Evolutionary conservation across 35 echinoderm and acorn worm species (phyloP), one percentile per base, ranked within the genome.

Genomic region (Patiria miniata): DNA sequence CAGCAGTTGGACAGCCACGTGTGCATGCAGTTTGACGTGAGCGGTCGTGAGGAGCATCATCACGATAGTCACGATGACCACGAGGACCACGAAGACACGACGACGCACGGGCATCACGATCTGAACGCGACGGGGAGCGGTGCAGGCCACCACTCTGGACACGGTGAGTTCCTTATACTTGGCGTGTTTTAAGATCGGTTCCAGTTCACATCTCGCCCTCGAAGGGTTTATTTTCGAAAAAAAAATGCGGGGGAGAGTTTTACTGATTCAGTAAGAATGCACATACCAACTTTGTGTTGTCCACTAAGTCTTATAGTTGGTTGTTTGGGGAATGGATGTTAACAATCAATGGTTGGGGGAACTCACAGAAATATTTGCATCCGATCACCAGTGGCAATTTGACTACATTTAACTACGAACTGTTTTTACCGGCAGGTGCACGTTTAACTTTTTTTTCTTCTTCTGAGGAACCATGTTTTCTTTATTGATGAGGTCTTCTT

Each of bases 1-100:
- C 92, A 94, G 59, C 92, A 94, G 68, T 51, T 94, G 29, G 92
- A 94, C 55, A 94, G 77, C 40, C 81, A 85, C 16, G 92, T 77
- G 8, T 94, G 92, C 78, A 56, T 90, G 14, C 37, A 89, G 28
- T 86, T 80, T 77, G 77, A 85, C 28, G 51, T 90, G 32, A 26
- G 78, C 17, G 55, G 6, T 23, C 1, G 10, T 18, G 37, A 7
- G 19, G 83, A 92, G 3, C 52, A 34, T 26, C 40, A 78, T 12
- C 15, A 58, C 29, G 52, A 53, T 40, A 30, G 7, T 33, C 29
- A 39, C 39, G 52, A 53, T 40, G 29, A 7, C 17, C 29, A 39
- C 21, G 42, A 16, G 55, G 39, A 81, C 16, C 33, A 77, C 42
- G 4, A 47, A 4, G 42, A 47, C 4, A 12, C 4, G 4, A 39